phyloP scores from a whole-genome alignment of 2,888 invertebrate genomes.

The Mechanitis mazaeus region DNA sequence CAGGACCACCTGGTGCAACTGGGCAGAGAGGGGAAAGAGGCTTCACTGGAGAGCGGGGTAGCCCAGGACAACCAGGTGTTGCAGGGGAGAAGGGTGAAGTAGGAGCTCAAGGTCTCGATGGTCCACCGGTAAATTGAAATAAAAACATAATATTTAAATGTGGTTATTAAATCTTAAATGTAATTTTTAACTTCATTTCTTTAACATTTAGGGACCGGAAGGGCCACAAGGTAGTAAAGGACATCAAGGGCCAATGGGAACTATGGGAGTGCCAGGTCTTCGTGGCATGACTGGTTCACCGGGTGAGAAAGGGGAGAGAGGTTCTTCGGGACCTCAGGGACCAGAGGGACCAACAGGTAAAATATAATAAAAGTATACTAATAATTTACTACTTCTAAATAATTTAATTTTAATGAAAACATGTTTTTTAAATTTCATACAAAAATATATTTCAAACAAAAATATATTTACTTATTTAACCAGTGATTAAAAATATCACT shows the following conservation, averaged over 20 bases:
- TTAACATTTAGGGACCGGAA: slow-evolving; percentile 74
- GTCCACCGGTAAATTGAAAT: slow-evolving; percentile 73
- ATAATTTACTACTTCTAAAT: background rate
- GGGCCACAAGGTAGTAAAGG: slow-evolving; percentile 83
- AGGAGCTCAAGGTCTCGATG: slow-evolving; percentile 82
- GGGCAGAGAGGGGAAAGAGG: slow-evolving; percentile 82
- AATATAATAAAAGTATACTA: background rate
- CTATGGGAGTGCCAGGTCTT: slow-evolving; percentile 83
- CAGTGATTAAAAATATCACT: no score
- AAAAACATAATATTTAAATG: background rate
- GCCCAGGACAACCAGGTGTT: slow-evolving; percentile 80
- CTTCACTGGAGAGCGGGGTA: slow-evolving; percentile 85
- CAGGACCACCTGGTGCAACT: slow-evolving; percentile 76
- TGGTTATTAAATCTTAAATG: no score
- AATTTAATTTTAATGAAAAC: no score
- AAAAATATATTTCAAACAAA: no score
- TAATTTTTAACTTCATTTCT: slow-evolving; percentile 1
- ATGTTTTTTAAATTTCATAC: no score
- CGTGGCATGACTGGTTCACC: slow-evolving; percentile 80
- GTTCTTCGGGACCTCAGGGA: slow-evolving; percentile 80
- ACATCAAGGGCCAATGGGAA: slow-evolving; percentile 81
- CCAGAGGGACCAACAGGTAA: slow-evolving; percentile 85
- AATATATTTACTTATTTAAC: no score
- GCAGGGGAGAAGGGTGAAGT: slow-evolving; percentile 80
- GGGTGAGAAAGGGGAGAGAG: slow-evolving; percentile 87